These are phyloP conservation scores for Alloplasta piceator DNA, from an alignment of 2,888 invertebrate genomes.

Conservation along the genomic window DNA sequence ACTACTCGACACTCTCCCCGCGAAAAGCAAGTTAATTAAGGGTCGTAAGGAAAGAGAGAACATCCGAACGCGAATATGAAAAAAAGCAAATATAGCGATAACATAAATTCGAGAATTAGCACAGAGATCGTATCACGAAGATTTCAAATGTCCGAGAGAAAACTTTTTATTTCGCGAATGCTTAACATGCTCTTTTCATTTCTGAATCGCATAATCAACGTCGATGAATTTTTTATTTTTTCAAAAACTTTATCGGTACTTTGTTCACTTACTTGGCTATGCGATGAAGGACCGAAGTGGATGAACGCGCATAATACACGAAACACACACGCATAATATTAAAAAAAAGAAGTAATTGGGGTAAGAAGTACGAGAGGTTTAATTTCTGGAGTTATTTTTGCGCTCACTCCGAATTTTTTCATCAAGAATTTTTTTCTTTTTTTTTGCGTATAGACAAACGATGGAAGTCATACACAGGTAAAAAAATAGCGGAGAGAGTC, in stretches of 20 bases:
- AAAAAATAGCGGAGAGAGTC: no score
- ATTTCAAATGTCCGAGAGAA: background rate
- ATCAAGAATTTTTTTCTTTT: no score
- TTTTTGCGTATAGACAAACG: no score
- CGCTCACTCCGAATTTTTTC: no score
- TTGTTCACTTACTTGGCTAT: no score
- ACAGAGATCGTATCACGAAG: background rate
- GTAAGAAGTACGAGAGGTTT: no score
- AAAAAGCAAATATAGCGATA: constrained; percentile 5
- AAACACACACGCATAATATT: no score
- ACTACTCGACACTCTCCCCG: constrained; percentile 79
- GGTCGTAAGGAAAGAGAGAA: constrained; percentile 68
- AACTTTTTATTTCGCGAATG: background rate
- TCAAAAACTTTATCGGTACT: background rate
- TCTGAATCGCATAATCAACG: background rate
- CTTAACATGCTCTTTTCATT: background rate
- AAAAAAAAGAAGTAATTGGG: no score
- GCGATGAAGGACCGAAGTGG: no score
- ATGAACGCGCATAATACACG: no score
- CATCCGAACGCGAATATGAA: constrained; percentile 37
- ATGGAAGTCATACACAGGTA: no score
- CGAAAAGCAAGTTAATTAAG: constrained; percentile 69
- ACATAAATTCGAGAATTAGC: constrained; percentile 1
- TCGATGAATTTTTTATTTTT: background rate
- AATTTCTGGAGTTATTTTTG: no score